phyloP scores from a whole-genome alignment of 2,113 vertebrate species.

The Cranoglanis bouderius region DNA sequence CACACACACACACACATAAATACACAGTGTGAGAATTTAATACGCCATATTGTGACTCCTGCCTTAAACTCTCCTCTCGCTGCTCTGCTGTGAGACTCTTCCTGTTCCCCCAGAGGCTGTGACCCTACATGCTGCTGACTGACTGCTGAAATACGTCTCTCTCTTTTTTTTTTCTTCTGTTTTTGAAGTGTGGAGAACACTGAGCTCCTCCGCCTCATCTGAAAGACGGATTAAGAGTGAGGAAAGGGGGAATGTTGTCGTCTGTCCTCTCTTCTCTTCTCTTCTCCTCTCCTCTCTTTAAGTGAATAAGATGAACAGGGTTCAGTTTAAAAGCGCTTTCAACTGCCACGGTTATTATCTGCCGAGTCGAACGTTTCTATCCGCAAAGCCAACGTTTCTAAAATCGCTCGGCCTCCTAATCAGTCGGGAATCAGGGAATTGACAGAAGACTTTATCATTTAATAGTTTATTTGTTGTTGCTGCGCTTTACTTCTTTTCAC shows the following conservation, averaged over 20 bases:
- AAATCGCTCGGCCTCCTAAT: background rate
- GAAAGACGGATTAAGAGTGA: background rate
- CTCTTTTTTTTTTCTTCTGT: background rate
- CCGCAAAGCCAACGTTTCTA: background rate
- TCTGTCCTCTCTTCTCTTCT: background rate
- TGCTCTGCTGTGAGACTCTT: constrained; percentile 6
- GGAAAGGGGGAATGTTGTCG: background rate
- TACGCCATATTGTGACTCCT: background rate
- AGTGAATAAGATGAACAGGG: background rate
- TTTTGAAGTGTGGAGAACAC: background rate
- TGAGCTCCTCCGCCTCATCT: background rate
- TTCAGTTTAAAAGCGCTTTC: background rate
- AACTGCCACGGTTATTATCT: background rate
- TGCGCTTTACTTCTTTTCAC: background rate
- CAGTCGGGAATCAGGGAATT: background rate
- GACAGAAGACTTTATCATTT: background rate
- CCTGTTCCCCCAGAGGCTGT: background rate
- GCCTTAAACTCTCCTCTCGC: constrained; percentile 6
- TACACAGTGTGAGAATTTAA: background rate
- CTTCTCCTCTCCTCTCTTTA: background rate
- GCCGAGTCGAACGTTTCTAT: background rate
- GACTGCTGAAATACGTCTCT: background rate
- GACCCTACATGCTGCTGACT: background rate
- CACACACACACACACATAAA: too few relatives aligned
- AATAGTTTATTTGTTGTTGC: background rate